Evolutionary conservation across 2,797 vertebrate genomes (phyloP), one percentile per base, ranked within the genome.

Genomic region (Acanthurus lineatus): DNA sequence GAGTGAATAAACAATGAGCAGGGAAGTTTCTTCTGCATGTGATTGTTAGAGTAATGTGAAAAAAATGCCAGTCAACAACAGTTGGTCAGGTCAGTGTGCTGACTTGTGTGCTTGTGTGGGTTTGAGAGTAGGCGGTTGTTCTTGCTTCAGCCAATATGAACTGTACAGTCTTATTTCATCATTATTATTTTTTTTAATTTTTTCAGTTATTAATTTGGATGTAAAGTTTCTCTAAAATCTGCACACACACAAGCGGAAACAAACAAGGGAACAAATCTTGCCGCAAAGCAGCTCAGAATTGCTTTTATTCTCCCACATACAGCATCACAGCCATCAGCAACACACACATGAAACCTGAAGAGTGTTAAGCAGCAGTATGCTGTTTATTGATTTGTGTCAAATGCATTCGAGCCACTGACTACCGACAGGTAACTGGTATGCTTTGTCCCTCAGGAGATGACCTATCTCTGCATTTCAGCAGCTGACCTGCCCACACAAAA

Each of bases 391-490:
- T 65, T 54, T 71, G 67, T 56, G 54, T 28, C 48, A 19, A 75
- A 57, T 78, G n/a, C 38, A 73, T 77, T 9, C 42, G 48, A 49
- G 42, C 53, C 73, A 11, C 54, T 59, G 62, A 64, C 66, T 71
- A 72, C 48, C 73, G 71, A 81, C 57, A n/a, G 69, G 76, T 79
- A 76, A 88, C 90, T 78, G 4, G 22, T 81, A 1, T 84, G 47
- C 77, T 88, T 91, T 92, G 51, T 92, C 92, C 73, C 87, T 69
- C 87, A 99, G 97, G 98, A 97, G 92, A 94, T 99, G 95, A 98
- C 98, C 90, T 99, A 99, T 91, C 96, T 99, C 64, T 99, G 98
- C 89, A 98, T 99, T 92, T 95, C 96, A 78, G 97, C 97, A 70
- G 96, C 97, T 53, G 97, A 99, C 94, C 95, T 97, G 63, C 97